A percentile compares a stretch with the other conserved stretches of the same genome.
Evolutionary conservation across 2,113 vertebrate species (phyloP).

Genomic region (Hyperopisus bebe): DNA sequence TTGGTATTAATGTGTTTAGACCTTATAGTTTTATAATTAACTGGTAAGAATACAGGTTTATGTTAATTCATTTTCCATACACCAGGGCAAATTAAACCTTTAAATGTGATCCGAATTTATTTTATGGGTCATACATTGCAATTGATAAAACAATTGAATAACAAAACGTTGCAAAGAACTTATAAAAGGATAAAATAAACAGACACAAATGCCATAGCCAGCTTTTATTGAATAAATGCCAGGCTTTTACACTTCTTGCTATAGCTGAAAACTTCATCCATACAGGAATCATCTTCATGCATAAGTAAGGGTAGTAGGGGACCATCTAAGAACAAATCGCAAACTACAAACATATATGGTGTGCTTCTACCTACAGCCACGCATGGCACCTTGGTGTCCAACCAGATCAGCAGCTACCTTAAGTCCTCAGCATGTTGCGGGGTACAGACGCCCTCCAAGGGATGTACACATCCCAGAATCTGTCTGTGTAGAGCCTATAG

Average conservation of each 20-base stretch:
- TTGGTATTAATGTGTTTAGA: neutral
- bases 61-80: neutral
- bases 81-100: neutral
- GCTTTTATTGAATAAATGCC: neutral
- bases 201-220: neutral
- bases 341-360: neutral
- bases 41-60: neutral
- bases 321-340: neutral
- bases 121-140: neutral
- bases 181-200: neutral
- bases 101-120: neutral
- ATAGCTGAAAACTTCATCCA: neutral
- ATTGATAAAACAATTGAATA: neutral
- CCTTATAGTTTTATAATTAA: neutral
- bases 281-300: neutral
- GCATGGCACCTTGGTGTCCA: neutral
- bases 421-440: neutral
- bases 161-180: neutral
- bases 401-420: neutral
- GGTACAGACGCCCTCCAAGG: neutral
- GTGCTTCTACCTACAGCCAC: neutral
- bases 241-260: neutral
- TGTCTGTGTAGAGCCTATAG: neutral
- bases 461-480: neutral
- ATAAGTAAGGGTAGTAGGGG: neutral